A percentile compares a stretch with the other conserved stretches of the same genome.
Conservation (phyloP, 2,888 invertebrate species). For the Drosophila formosana region DNA sequence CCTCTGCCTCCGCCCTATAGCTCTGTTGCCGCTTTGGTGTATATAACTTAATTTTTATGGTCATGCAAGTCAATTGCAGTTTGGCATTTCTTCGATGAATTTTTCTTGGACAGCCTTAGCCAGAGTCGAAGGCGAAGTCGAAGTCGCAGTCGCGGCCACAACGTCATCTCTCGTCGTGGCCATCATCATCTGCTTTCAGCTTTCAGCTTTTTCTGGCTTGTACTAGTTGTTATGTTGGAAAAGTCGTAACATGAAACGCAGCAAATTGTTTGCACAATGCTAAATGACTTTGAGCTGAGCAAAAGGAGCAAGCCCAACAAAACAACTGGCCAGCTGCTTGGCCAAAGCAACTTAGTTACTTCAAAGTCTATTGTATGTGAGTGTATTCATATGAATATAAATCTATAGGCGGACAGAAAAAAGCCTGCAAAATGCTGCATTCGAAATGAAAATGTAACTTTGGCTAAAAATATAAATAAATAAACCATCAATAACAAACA, state of each 20-base stretch:
- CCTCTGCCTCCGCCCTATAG: neutral
- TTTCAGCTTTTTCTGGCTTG: conserved; percentile 34
- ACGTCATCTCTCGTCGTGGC: conserved; percentile 43
- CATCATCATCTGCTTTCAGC: conserved; percentile 49
- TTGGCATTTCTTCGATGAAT: conserved; percentile 79
- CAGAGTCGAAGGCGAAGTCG: neutral
- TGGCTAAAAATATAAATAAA: conserved; percentile 12
- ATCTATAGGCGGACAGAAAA: conserved; percentile 38
- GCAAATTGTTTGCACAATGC: conserved; percentile 73
- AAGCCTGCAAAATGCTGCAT: conserved; percentile 6
- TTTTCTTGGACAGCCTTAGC: conserved; percentile 34
- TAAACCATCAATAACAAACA: neutral
- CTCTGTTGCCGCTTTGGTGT: conserved; percentile 57
- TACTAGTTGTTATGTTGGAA: conserved; percentile 53
- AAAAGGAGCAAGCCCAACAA: conserved; percentile 30
- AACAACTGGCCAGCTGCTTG: conserved; percentile 21
- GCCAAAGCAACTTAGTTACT: conserved; percentile 8
- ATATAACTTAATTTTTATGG: conserved; percentile 83
- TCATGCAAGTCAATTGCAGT: conserved; percentile 82
- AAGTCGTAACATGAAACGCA: conserved; percentile 75
- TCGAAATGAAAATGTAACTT: conserved; percentile 39
- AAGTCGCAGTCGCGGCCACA: conserved; percentile 8
- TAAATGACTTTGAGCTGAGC: conserved; percentile 55
- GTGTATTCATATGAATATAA: conserved; percentile 20
- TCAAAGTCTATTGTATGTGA: conserved; percentile 1